Conservation (phyloP, 1,140 invertebrate genomes). For the Aphaenogaster rudis region DNA sequence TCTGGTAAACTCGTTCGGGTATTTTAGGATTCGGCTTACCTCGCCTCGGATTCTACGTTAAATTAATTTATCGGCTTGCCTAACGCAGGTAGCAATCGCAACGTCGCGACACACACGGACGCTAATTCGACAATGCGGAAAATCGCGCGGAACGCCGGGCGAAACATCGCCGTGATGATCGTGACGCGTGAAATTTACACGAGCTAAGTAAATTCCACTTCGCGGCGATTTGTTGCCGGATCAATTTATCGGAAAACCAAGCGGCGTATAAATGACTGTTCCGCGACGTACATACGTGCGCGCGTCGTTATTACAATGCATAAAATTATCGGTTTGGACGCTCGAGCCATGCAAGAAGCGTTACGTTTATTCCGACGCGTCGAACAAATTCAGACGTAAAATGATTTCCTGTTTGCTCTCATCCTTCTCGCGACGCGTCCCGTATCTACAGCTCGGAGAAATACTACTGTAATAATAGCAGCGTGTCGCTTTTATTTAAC, state of each 20-base stretch:
- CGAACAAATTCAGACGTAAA: slow-evolving; percentile 2
- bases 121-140: slow-evolving; percentile 51
- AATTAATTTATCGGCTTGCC: slow-evolving; percentile 77
- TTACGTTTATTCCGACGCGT: not conserved
- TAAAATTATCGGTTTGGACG: not conserved
- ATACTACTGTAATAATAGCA: slow-evolving; percentile 32
- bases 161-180: not conserved
- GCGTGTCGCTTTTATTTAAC: slow-evolving; percentile 60
- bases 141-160: slow-evolving; percentile 24
- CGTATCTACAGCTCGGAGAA: slow-evolving; percentile 6
- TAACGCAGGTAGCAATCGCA: slow-evolving; percentile 56
- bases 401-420: slow-evolving; percentile 27
- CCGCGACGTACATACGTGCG: not conserved
- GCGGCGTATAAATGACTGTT: not conserved
- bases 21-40: slow-evolving; percentile 78
- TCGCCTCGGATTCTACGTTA: slow-evolving; percentile 39
- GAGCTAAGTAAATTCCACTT: not conserved
- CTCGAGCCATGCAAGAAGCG: not conserved
- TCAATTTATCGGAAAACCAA: slow-evolving; percentile 2
- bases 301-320: not conserved
- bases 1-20: slow-evolving; percentile 79
- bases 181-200: slow-evolving; percentile 32
- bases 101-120: not conserved
- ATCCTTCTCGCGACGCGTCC: slow-evolving; percentile 12
- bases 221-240: not conserved